These are phyloP conservation scores for Pseudopleuronectes americanus DNA, from an alignment of 2,797 vertebrate species.

Conservation along the genomic window DNA sequence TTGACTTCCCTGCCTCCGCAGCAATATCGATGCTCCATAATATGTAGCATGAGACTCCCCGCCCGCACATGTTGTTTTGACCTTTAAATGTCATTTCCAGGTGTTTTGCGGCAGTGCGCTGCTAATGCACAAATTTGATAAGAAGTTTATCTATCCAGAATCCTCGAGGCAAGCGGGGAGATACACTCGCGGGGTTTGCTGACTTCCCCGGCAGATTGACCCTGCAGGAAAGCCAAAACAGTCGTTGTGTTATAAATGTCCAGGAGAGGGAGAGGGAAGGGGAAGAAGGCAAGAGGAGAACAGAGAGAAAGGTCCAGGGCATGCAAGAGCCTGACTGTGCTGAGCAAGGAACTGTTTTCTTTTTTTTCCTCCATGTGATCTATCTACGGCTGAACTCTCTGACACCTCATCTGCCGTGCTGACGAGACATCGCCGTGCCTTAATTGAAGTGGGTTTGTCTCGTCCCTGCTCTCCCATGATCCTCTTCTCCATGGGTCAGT, in stretches of 20 bases:
- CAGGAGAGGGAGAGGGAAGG: constrained; percentile 29
- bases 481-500: constrained; percentile 84
- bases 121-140: constrained; percentile 73
- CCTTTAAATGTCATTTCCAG: constrained; percentile 80
- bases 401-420: constrained; percentile 84
- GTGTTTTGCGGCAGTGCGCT: constrained; percentile 60
- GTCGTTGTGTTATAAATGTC: constrained; percentile 56
- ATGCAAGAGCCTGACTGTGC: constrained; percentile 68
- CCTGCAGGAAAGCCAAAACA: constrained; percentile 27
- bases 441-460: constrained; percentile 87
- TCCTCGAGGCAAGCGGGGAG: constrained; percentile 48
- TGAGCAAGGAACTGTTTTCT: constrained; percentile 74
- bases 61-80: constrained; percentile 68
- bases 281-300: constrained; percentile 35
- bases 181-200: constrained; percentile 23
- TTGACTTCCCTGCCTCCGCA: constrained; percentile 35
- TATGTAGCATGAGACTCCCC: constrained; percentile 50
- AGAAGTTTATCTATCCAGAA: constrained; percentile 67
- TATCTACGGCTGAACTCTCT: constrained; percentile 81
- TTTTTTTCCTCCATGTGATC: constrained; percentile 63
- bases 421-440: constrained; percentile 81
- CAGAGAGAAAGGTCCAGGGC: constrained; percentile 50
- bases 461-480: constrained; percentile 82
- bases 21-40: constrained; percentile 42
- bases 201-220: constrained; percentile 30